Percentiles rank a stretch among this genome's conserved stretches.
phyloP scores from a whole-genome alignment of 92 coral and sea anemone genomes.

The Epizoanthus illoricatus region DNA sequence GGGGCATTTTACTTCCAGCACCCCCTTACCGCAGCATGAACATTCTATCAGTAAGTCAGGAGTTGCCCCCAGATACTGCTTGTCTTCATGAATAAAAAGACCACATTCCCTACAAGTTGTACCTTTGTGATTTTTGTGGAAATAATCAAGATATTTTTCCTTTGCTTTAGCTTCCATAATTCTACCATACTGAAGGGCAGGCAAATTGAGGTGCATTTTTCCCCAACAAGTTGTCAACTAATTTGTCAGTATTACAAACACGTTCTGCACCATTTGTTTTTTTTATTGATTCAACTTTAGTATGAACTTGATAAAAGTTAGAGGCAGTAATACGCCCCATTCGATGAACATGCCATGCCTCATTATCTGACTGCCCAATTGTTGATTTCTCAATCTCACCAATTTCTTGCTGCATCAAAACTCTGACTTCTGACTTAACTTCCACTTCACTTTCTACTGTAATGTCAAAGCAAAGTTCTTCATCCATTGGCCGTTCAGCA shows the following conservation, averaged over 20 bases:
- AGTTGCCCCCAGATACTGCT: conserved; percentile 27
- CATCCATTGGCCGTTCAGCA: too few species aligned
- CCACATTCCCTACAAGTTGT: conserved; percentile 23
- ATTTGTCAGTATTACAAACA: conserved; percentile 6
- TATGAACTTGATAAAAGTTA: too few species aligned
- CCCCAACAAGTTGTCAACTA: conserved; percentile 24
- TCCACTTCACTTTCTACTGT: background rate
- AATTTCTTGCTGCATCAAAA: background rate
- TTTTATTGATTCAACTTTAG: background rate
- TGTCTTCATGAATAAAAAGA: conserved; percentile 5
- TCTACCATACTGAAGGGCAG: conserved; percentile 26
- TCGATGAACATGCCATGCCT: background rate
- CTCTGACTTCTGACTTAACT: conserved; percentile 10
- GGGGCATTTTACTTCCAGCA: conserved; percentile 9
- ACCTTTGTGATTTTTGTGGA: conserved; percentile 16
- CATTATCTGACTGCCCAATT: conserved; percentile 23
- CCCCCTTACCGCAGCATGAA: conserved; percentile 8
- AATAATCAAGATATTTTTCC: background rate
- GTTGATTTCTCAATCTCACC: conserved; percentile 7
- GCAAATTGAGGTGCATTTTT: conserved; percentile 7
- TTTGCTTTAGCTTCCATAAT: conserved; percentile 35
- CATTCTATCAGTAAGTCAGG: conserved; percentile 16
- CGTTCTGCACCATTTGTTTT: background rate
- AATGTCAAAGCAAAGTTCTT: too few species aligned
- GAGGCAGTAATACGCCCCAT: background rate